phyloP scores from a whole-genome alignment of 2,113 vertebrate species.

The Neodon shergylaensis region DNA sequence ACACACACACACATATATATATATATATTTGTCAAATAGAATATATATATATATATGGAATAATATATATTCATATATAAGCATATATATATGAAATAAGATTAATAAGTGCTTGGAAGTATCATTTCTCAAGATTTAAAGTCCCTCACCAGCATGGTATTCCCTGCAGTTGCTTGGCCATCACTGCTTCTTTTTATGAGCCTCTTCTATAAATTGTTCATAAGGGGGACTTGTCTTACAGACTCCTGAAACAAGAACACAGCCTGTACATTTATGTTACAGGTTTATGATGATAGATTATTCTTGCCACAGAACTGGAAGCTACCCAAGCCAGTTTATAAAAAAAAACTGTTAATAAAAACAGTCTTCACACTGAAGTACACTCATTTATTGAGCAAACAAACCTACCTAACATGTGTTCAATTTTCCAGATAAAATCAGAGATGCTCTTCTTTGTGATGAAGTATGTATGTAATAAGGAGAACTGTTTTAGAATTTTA shows the following conservation, averaged over 20 bases:
- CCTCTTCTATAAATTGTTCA: slow-evolving; percentile 61
- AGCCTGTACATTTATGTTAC: slow-evolving; percentile 63
- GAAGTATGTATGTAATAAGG: neutral
- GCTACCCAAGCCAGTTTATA: slow-evolving; percentile 50
- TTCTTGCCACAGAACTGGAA: slow-evolving; percentile 63
- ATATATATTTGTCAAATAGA: no score
- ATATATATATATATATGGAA: no score
- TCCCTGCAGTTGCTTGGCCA: neutral
- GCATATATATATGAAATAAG: neutral
- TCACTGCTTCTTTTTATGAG: slow-evolving; percentile 56
- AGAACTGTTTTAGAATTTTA: neutral
- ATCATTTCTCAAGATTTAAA: slow-evolving; percentile 55
- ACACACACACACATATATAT: no score
- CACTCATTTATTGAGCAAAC: slow-evolving; percentile 19
- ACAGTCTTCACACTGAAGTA: slow-evolving; percentile 9
- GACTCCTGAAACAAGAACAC: slow-evolving; percentile 61
- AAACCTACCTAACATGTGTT: neutral
- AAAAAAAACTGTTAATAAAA: slow-evolving; percentile 67
- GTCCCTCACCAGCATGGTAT: neutral
- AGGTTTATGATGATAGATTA: slow-evolving; percentile 72
- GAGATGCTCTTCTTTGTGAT: neutral
- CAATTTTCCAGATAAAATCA: slow-evolving; percentile 54
- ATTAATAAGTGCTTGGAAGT: slow-evolving; percentile 56
- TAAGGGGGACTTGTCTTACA: slow-evolving; percentile 10
- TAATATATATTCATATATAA: no score